A percentile compares a stretch with the other conserved stretches of the same genome.
Evolutionary conservation across 1,140 invertebrate species (phyloP).

Genomic region (Caerostris darwini): DNA sequence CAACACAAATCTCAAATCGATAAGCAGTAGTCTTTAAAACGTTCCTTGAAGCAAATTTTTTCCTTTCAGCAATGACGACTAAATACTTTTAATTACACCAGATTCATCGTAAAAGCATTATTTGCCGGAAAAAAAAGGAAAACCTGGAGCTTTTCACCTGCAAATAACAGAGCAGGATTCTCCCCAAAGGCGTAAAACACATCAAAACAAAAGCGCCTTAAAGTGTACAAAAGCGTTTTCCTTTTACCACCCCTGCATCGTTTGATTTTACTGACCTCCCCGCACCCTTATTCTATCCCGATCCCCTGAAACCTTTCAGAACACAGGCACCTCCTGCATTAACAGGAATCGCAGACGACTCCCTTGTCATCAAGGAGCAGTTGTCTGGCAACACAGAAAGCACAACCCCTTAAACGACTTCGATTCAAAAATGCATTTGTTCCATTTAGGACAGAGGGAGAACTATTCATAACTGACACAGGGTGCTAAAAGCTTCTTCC

Average conservation of each 20-base stretch:
- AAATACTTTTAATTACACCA: slow-evolving; percentile 16
- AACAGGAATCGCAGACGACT: slow-evolving; percentile 7
- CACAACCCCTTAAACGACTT: slow-evolving; percentile 7
- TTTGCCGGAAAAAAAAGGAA: background rate
- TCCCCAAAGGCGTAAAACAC: slow-evolving; percentile 9
- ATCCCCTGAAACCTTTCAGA: slow-evolving; percentile 22
- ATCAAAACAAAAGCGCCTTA: slow-evolving; percentile 16
- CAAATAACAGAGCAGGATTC: slow-evolving; percentile 3
- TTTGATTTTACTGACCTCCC: background rate
- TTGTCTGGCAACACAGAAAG: background rate
- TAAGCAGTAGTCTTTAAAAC: background rate
- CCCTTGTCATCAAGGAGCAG: background rate
- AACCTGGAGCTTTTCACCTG: background rate
- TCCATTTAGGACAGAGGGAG: background rate
- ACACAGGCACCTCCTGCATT: background rate
- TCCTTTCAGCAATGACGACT: background rate
- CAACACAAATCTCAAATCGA: background rate
- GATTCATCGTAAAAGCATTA: background rate
- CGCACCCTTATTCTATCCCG: background rate
- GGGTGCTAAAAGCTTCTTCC: background rate
- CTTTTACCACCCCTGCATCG: background rate
- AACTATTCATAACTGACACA: background rate
- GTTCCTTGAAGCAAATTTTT: background rate
- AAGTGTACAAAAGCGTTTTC: background rate
- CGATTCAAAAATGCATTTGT: slow-evolving; percentile 40